phyloP scores from a whole-genome alignment of 2,113 vertebrate species.

The Elachura formosa region DNA sequence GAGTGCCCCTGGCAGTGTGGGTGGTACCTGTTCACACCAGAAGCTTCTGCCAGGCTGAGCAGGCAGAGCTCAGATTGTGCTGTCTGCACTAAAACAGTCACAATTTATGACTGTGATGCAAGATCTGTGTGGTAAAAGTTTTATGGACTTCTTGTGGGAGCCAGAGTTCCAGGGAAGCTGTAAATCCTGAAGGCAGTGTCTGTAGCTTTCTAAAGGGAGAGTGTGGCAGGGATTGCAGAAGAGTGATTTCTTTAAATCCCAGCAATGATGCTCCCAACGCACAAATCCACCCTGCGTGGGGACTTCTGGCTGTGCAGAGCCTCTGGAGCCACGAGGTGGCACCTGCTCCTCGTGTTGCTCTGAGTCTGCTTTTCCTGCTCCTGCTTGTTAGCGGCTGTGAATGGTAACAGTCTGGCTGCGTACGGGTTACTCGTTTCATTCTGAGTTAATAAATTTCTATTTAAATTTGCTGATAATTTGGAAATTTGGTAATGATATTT shows the following conservation, averaged over 20 bases:
- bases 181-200: background rate
- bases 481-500: background rate
- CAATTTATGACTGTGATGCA: background rate
- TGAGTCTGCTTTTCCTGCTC: background rate
- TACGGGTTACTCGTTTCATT: background rate
- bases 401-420: background rate
- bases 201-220: background rate
- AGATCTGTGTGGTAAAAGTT: background rate
- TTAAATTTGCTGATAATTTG: background rate
- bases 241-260: background rate
- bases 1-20: accelerated
- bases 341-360: background rate
- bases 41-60: background rate
- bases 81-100: background rate
- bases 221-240: background rate
- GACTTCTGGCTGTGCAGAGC: background rate
- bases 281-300: background rate
- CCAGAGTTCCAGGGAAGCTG: background rate
- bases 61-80: background rate
- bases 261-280: background rate
- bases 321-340: conserved; percentile 22
- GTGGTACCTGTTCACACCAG: accelerated
- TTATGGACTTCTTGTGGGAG: conserved; percentile 1
- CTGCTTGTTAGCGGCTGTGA: background rate
- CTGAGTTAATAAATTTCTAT: background rate